Conservation (phyloP, 2,888 invertebrate species). For the Hermaeophaga mercurialis region DNA sequence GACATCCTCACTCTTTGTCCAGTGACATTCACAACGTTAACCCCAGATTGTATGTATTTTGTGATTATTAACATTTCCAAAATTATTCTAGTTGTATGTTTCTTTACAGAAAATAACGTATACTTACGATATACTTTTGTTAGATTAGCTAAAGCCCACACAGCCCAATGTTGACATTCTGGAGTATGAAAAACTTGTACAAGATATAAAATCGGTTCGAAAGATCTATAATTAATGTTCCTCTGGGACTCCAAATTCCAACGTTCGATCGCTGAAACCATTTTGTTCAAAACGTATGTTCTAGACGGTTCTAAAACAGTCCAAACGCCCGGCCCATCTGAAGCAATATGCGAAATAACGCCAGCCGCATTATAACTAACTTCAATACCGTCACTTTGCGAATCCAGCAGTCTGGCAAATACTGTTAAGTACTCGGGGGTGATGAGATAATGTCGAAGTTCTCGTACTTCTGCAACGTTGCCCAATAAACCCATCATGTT, state of each 20-base stretch:
- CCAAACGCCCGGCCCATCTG: constrained; percentile 87
- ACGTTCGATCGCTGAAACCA: constrained; percentile 81
- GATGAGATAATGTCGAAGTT: constrained; percentile 83
- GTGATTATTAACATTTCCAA: too few relatives aligned
- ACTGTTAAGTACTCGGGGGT: constrained; percentile 81
- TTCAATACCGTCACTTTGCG: constrained; percentile 84
- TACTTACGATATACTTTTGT: constrained; percentile 90
- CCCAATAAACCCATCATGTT: constrained; percentile 99
- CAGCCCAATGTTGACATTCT: constrained; percentile 94
- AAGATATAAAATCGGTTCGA: constrained; percentile 89
- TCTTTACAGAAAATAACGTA: not conserved
- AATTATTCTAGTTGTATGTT: not conserved
- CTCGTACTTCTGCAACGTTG: constrained; percentile 93
- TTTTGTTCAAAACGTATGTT: constrained; percentile 71
- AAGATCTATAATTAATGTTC: constrained; percentile 96
- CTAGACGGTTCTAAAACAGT: constrained; percentile 73
- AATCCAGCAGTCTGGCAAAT: constrained; percentile 84
- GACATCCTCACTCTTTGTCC: too few relatives aligned
- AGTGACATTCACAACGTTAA: too few relatives aligned
- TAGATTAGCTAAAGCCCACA: constrained; percentile 96
- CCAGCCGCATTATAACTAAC: constrained; percentile 94
- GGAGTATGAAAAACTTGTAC: constrained; percentile 84
- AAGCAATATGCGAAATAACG: constrained; percentile 92
- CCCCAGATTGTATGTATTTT: too few relatives aligned
- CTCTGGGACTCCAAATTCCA: constrained; percentile 89